phyloP scores from a whole-genome alignment of 2,113 vertebrate species.

The crab-eating macaque (Macaca fascicularis) region DNA sequence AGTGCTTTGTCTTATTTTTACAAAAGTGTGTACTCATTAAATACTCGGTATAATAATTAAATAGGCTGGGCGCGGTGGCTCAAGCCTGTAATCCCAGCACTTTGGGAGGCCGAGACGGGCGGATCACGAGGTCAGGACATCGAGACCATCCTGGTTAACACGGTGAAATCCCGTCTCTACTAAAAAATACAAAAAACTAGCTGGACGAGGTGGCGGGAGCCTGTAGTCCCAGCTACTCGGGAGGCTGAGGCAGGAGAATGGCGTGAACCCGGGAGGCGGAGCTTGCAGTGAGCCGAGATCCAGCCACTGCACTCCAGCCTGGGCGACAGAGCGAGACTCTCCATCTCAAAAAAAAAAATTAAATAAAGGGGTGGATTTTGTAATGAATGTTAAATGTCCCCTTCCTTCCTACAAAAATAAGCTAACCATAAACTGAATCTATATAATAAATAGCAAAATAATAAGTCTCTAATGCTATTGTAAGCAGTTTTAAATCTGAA shows the following conservation, averaged over 20 bases:
- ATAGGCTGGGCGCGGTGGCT: too few relatives aligned
- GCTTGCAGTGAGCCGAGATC: too few relatives aligned
- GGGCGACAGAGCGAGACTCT: too few relatives aligned
- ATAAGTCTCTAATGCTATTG: neutral
- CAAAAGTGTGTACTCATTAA: neutral
- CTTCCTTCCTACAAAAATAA: neutral
- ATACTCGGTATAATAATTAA: neutral
- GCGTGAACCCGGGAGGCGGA: accelerated
- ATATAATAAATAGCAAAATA: neutral
- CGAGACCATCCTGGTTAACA: too few relatives aligned
- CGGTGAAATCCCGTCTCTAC: too few relatives aligned
- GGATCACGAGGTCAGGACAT: too few relatives aligned
- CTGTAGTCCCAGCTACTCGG: too few relatives aligned
- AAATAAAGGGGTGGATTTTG: neutral
- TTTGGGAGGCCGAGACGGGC: too few relatives aligned
- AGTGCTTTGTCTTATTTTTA: neutral
- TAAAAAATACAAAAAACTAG: too few relatives aligned
- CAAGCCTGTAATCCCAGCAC: too few relatives aligned
- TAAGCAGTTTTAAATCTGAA: neutral
- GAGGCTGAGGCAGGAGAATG: too few relatives aligned
- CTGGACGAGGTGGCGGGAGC: accelerated
- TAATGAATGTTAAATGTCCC: neutral
- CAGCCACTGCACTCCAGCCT: too few relatives aligned
- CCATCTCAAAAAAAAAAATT: neutral
- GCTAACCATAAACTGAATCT: neutral